Evolutionary conservation across 2,888 invertebrate species (phyloP), one percentile per base, ranked within the genome.

Genomic region (Drosophila lacicola): DNA sequence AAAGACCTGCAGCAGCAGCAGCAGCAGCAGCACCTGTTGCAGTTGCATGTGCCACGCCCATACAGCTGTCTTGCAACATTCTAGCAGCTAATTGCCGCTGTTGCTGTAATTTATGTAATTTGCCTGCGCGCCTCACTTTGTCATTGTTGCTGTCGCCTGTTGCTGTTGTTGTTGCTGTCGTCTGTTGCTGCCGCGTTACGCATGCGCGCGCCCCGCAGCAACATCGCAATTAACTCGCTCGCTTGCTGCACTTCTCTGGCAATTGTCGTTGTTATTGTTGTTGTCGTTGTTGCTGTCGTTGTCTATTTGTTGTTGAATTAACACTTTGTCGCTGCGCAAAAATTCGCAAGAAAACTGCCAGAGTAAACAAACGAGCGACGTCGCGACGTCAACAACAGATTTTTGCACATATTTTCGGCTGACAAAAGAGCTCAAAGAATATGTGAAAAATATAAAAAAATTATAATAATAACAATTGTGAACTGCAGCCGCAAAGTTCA

Each of bases 251-350:
- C 64, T 79, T 50, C 13, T 51, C 49, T 53, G 63, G 34, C 55
- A 54, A 72, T 86, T 82, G 64, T 72, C 57, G 44, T 14, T 53
- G 29, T 58, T 44, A 37, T 51, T 51, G 46, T 21, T 57, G 25
- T 36, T 56, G 49, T 51, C 56, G 46, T 21, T 57, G 25, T 36
- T 56, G 49, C 19, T 42, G 42, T 36, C 39, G 60, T 53, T 60
- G 69, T 64, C 78, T 87, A 83, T 88, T 86, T 84, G 84, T 55
- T 72, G 69, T 89, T 76, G 42, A 80, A 72, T 88, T 84, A 83
- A 68, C 85, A 79, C 85, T 55, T 89, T 81, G 78, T 85, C 67
- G 74, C 76, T 56, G 69, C 61, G 77, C 69, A 63, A 65, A 64
- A 75, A 66, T 67, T 81, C 57, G 19, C 78, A 62, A 71, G 71